A percentile compares a stretch with the other conserved stretches of the same genome.
Conservation (phyloP, 2,113 vertebrate species). For the Willisornis vidua region DNA sequence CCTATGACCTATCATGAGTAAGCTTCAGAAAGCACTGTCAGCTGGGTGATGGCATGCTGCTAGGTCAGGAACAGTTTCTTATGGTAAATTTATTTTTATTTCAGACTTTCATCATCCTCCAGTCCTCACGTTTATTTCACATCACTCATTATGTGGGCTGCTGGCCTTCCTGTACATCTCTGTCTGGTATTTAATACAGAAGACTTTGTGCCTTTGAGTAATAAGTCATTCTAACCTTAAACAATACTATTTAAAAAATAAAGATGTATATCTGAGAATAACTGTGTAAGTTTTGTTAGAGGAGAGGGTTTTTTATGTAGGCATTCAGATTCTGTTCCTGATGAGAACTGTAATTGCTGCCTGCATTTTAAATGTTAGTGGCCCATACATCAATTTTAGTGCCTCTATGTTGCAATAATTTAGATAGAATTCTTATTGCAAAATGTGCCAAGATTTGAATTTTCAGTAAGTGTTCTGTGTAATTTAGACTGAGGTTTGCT, state of each 20-base stretch:
- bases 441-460: conserved; percentile 49
- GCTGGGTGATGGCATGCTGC: neutral
- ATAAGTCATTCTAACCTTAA: neutral
- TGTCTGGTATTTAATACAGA: neutral
- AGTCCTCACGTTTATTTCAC: neutral
- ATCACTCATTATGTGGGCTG: neutral
- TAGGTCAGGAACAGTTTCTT: neutral
- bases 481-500: conserved; percentile 2
- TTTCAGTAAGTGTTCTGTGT: neutral
- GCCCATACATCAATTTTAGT: conserved; percentile 39
- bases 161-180: neutral
- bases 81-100: neutral
- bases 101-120: neutral
- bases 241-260: neutral
- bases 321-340: conserved; percentile 29
- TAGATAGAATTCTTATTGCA: conserved; percentile 35
- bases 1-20: neutral
- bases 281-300: neutral
- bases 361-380: neutral
- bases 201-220: neutral
- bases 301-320: neutral
- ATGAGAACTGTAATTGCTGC: conserved; percentile 57
- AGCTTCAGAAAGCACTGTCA: neutral
- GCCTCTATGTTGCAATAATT: conserved; percentile 24
- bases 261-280: neutral